Conservation (phyloP, 2,888 invertebrate genomes). For the Eupithecia subfuscata region DNA sequence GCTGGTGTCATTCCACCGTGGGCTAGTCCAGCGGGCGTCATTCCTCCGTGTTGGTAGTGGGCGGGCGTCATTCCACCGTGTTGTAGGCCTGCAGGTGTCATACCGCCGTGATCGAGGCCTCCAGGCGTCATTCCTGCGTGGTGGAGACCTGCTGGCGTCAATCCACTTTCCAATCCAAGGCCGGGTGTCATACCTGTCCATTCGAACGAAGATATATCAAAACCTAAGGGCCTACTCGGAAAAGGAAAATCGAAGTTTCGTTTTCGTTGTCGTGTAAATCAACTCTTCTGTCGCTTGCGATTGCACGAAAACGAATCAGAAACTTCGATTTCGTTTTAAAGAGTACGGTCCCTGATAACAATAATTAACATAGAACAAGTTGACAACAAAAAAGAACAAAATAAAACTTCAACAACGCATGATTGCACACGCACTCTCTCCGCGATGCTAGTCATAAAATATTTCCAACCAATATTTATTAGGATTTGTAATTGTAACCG, state of each 20-base stretch:
- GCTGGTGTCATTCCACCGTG: slow-evolving; percentile 74
- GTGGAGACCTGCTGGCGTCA: slow-evolving; percentile 60
- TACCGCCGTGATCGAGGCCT: slow-evolving; percentile 61
- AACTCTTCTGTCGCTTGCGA: too few relatives aligned
- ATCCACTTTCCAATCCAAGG: slow-evolving; percentile 56
- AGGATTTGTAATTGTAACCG: too few relatives aligned
- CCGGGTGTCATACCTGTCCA: slow-evolving; percentile 52
- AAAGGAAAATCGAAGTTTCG: too few relatives aligned
- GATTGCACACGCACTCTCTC: too few relatives aligned
- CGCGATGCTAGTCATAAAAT: background rate
- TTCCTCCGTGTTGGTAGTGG: slow-evolving; percentile 72
- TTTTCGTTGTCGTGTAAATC: too few relatives aligned
- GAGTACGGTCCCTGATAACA: too few relatives aligned
- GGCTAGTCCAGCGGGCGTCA: slow-evolving; percentile 68
- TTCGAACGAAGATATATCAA: background rate
- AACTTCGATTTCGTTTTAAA: too few relatives aligned
- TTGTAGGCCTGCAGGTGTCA: slow-evolving; percentile 54
- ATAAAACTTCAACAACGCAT: too few relatives aligned
- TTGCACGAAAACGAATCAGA: too few relatives aligned
- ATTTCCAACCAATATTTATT: too few relatives aligned
- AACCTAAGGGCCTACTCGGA: background rate
- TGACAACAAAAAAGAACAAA: background rate
- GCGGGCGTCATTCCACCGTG: slow-evolving; percentile 60
- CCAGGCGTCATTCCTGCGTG: slow-evolving; percentile 66
- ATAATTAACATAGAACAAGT: background rate